Percentiles rank a stretch among this genome's conserved stretches.
Evolutionary conservation across 2,888 invertebrate genomes (phyloP).

Genomic region (Chelonus formosanus): DNA sequence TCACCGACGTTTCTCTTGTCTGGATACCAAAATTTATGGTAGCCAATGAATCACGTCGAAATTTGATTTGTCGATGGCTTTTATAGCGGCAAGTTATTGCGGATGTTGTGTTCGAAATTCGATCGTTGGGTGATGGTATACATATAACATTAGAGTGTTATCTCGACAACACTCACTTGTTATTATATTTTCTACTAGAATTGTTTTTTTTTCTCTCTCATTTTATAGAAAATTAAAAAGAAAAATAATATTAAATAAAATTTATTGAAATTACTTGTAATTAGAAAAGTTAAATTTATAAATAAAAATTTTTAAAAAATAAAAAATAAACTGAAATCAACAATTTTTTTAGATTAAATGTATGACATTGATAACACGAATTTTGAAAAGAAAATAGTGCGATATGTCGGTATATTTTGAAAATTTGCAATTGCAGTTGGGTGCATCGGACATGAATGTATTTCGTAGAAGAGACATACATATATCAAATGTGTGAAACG

Average conservation of each 20-base stretch:
- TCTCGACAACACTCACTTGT: conserved; percentile 17
- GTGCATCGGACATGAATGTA: conserved; percentile 36
- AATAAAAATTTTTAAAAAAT: not conserved
- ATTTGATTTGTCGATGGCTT: conserved; percentile 66
- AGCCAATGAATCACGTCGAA: conserved; percentile 65
- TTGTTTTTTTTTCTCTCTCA: conserved; percentile 6
- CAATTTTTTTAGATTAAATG: conserved; percentile 28
- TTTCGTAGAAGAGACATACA: conserved; percentile 49
- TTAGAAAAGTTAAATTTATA: not conserved
- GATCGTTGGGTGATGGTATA: conserved; percentile 24
- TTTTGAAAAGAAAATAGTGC: conserved; percentile 42
- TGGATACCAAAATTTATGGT: conserved; percentile 61
- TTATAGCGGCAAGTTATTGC: conserved; percentile 66
- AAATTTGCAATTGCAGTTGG: conserved; percentile 44
- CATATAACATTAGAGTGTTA: conserved; percentile 35
- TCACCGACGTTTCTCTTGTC: conserved; percentile 62
- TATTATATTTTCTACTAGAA: conserved; percentile 3
- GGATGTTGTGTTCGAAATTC: conserved; percentile 46
- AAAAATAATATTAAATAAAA: no score
- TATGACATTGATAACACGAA: conserved; percentile 37
- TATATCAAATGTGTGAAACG: conserved; percentile 61
- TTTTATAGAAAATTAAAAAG: not conserved
- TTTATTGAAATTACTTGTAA: not conserved
- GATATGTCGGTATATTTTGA: conserved; percentile 38
- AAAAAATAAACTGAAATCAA: not conserved